Base-by-base conservation (phyloP, 2,888 invertebrate species). In the Eremobia ochroleuca region DNA sequence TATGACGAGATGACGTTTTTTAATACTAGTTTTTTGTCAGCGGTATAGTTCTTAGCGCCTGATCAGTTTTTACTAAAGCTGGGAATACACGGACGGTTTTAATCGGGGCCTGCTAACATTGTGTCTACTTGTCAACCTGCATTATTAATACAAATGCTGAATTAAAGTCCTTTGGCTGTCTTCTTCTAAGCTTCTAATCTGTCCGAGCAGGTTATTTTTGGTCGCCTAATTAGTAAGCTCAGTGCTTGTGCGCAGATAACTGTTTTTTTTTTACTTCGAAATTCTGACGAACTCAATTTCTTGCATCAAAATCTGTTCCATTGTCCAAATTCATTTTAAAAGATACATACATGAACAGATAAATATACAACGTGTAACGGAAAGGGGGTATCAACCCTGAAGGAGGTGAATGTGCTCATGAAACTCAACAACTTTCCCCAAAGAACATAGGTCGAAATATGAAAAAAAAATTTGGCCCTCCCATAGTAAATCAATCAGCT, bases 111-210 rank as follows among this genome's bases (percentile, higher is more conserved):
- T 37, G 34, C 37, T 55, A 25, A 43, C 52, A 81, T 82, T 31
- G 43, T 68, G 31, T 40, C 37, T 58, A 37, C 69, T 64, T 55
- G 55, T 66, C 40, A 58, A 46, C 66, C 37, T 65, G 67, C 25
- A 68, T 86, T 82, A 67, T 64, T 55, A 46, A 82, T 86, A 68
- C 31, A 25, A 68, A 66, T 73, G 34, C 31, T 71, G 43, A 85
- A 68, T 85, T 52, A 55, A 68, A 81, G 66, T 85, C 55, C 55
- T 55, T 52, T 34, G 43, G 31, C 25, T 11, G 55, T 58, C 31
- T 64, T 82, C 9, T 64, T 65, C 46, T 52, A 61, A 43, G 15
- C 28, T 28, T 61, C 18, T 18, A 46, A 69, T 69, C 21, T 58
- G 52, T 65, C 46, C 13, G 55, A 85, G 34, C 62, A 28, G 46